Percentiles rank a stretch among this genome's conserved stretches.
These are phyloP conservation scores for Notothenia rossii DNA, from an alignment of 2,113 vertebrate genomes.

Conservation along the genomic window DNA sequence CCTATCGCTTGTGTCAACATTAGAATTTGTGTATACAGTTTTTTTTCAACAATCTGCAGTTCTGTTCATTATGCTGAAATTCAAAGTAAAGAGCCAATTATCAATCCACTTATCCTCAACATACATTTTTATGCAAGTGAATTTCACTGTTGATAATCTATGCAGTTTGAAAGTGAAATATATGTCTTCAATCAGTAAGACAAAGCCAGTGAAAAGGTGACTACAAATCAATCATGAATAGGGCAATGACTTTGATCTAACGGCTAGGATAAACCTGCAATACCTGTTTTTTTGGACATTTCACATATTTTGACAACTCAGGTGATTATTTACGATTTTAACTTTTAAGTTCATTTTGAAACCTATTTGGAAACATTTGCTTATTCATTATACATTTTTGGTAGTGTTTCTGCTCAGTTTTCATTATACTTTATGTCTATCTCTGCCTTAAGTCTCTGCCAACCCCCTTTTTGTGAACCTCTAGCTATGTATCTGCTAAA, in stretches of 20 bases:
- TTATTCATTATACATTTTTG: too few relatives aligned
- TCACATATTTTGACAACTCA: too few relatives aligned
- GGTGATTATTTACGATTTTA: too few relatives aligned
- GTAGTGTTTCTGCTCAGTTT: too few relatives aligned
- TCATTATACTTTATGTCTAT: too few relatives aligned
- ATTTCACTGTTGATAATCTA: not conserved
- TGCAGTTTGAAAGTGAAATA: not conserved
- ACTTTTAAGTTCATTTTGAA: too few relatives aligned
- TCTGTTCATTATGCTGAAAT: conserved; percentile 4
- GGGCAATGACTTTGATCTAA: not conserved
- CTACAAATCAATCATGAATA: not conserved
- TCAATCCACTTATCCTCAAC: not conserved
- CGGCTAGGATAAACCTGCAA: not conserved
- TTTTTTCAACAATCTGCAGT: conserved; percentile 13
- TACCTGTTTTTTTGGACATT: too few relatives aligned
- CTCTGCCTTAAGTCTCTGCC: too few relatives aligned
- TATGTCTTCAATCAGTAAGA: not conserved
- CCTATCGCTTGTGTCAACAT: conserved; percentile 13
- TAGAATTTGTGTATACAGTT: not conserved
- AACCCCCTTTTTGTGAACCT: too few relatives aligned
- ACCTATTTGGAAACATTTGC: too few relatives aligned
- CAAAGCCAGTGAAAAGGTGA: conserved; percentile 2
- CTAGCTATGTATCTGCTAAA: too few relatives aligned
- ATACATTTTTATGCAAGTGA: not conserved
- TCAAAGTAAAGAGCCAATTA: not conserved